These are phyloP conservation scores for Antechinus flavipes DNA, from an alignment of 2,113 vertebrate genomes.

Conservation along the genomic window DNA sequence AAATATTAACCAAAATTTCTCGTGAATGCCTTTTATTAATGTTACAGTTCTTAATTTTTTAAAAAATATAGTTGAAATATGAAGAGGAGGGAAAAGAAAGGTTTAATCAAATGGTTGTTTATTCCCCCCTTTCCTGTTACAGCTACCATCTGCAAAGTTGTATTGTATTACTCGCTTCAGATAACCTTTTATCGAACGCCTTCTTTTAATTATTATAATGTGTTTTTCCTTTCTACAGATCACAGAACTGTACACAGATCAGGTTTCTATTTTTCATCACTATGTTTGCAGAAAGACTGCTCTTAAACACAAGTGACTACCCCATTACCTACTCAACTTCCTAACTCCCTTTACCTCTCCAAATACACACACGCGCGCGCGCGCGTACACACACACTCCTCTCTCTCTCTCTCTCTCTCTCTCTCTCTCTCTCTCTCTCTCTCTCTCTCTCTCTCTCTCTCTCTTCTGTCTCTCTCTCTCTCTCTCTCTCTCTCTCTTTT, in stretches of 20 bases:
- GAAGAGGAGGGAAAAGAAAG: slow-evolving; percentile 34
- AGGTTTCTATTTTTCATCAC: slow-evolving; percentile 56
- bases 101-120: not conserved
- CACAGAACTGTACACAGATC: slow-evolving; percentile 32
- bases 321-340: slow-evolving; percentile 8
- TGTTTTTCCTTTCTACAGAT: slow-evolving; percentile 57
- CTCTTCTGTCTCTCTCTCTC: no score
- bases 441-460: no score
- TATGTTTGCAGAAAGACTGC: slow-evolving; percentile 65
- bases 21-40: not conserved
- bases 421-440: no score
- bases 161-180: slow-evolving; percentile 68
- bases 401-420: no score
- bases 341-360: slow-evolving; percentile 27
- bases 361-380: slow-evolving; percentile 15
- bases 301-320: slow-evolving; percentile 30
- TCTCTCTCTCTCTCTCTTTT: no score
- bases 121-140: slow-evolving; percentile 68
- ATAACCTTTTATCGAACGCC: slow-evolving; percentile 69
- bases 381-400: no score
- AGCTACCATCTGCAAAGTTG: slow-evolving; percentile 63
- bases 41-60: not conserved
- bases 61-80: slow-evolving; percentile 36
- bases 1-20: slow-evolving; percentile 23
- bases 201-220: slow-evolving; percentile 76